A percentile compares a stretch with the other conserved stretches of the same genome.
phyloP scores from a whole-genome alignment of 2,113 vertebrate species.

The Carlito syrichta region DNA sequence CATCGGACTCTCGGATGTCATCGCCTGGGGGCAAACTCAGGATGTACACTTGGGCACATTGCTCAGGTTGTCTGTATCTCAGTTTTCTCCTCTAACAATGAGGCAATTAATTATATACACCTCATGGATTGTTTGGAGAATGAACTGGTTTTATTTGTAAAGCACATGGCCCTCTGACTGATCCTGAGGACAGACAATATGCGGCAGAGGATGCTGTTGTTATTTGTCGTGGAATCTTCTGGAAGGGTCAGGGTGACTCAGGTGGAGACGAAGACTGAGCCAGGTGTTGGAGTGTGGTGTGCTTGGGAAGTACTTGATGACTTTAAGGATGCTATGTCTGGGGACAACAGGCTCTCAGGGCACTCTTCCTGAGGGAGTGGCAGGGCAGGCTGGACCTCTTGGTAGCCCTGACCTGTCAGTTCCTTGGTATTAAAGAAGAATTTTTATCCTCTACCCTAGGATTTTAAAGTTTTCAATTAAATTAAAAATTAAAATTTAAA shows the following conservation, averaged over 20 bases:
- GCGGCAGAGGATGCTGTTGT: fast-evolving
- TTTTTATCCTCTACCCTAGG: background rate
- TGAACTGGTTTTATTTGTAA: background rate
- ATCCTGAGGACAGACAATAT: background rate
- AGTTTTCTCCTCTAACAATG: background rate
- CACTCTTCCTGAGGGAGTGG: no score
- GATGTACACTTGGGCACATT: fast-evolving
- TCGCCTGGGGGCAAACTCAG: background rate
- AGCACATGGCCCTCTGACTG: background rate
- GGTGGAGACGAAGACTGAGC: background rate
- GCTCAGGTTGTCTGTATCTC: background rate
- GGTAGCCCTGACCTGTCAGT: background rate
- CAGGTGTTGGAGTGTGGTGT: background rate
- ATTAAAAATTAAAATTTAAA: background rate
- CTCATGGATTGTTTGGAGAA: background rate
- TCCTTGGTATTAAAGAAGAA: background rate
- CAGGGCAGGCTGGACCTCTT: background rate
- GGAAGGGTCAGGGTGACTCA: background rate
- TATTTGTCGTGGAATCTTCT: background rate
- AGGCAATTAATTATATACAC: background rate
- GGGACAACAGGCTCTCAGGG: background rate
- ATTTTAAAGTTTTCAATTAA: background rate
- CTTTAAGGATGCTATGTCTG: no score
- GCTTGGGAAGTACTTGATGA: background rate
- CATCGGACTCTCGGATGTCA: background rate